Evolutionary conservation across 2,797 vertebrate species (phyloP).

Genomic region (Cercopithecus diana): DNA sequence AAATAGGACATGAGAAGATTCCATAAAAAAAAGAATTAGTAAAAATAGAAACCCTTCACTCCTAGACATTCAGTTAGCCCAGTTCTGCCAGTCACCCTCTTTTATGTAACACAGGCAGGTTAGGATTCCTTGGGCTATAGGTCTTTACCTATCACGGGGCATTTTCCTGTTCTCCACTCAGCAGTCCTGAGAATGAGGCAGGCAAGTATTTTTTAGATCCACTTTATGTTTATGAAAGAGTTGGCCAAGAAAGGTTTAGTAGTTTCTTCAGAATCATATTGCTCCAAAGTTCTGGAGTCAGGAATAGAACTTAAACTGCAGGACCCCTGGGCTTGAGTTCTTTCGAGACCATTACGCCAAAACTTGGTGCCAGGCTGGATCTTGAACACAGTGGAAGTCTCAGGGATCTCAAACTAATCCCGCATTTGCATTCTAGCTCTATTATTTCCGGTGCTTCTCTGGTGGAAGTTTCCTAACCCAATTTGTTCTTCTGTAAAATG

Average conservation of each 20-base stretch:
- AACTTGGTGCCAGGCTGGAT: neutral
- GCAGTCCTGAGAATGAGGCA: neutral
- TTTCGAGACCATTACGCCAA: rapidly evolving
- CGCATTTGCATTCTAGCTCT: too few relatives aligned
- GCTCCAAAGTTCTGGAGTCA: neutral
- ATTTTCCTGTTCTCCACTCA: neutral
- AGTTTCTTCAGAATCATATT: neutral
- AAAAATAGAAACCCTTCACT: neutral
- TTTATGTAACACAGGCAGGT: neutral
- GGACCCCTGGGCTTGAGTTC: neutral
- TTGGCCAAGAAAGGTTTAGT: neutral
- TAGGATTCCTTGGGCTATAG: neutral
- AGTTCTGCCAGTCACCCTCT: neutral
- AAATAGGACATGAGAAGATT: neutral
- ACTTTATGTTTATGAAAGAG: neutral
- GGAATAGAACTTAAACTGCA: neutral
- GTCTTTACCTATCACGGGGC: neutral
- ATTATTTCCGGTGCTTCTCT: neutral
- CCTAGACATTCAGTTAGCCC: neutral
- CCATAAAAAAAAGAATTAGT: neutral
- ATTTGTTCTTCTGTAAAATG: neutral
- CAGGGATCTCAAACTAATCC: neutral
- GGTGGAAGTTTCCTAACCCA: neutral
- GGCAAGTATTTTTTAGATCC: neutral
- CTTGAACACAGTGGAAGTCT: neutral